Conservation (phyloP, 2,888 invertebrate species). For the Tiliacea citrago region DNA sequence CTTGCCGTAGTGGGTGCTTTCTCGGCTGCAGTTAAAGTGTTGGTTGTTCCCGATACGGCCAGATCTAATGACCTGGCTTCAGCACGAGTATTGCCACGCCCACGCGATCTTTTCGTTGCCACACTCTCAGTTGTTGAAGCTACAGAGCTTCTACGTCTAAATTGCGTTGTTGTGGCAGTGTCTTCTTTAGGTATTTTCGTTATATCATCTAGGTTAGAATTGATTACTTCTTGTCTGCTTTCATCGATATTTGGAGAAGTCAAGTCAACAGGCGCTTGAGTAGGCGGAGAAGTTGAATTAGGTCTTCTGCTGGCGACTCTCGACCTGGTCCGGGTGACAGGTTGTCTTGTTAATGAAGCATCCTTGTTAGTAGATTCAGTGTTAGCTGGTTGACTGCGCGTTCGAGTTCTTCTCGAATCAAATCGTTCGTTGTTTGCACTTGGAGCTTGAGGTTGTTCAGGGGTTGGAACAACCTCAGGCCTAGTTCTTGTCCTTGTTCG, state of each 20-base stretch:
- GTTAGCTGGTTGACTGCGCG: conserved; percentile 77
- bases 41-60: conserved; percentile 83
- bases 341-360: conserved; percentile 72
- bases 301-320: conserved; percentile 71
- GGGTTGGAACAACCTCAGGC: conserved; percentile 68
- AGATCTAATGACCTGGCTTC: conserved; percentile 79
- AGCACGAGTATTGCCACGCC: conserved; percentile 77
- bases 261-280: conserved; percentile 68
- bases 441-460: conserved; percentile 70
- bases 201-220: conserved; percentile 77
- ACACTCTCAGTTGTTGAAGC: conserved; percentile 73
- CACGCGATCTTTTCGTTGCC: conserved; percentile 71
- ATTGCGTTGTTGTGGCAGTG: conserved; percentile 73
- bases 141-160: conserved; percentile 78
- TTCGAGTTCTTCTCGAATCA: conserved; percentile 84
- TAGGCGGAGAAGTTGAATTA: conserved; percentile 67
- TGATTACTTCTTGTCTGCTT: conserved; percentile 78
- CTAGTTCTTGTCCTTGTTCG: conserved; percentile 79
- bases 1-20: conserved; percentile 82
- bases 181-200: conserved; percentile 76
- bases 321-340: conserved; percentile 73
- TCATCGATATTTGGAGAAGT: conserved; percentile 75
- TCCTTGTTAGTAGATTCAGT: conserved; percentile 70
- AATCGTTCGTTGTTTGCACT: conserved; percentile 81
- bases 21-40: conserved; percentile 77